Base-by-base conservation (phyloP, 2,113 vertebrate species). In the Rhabdomys dilectus region DNA sequence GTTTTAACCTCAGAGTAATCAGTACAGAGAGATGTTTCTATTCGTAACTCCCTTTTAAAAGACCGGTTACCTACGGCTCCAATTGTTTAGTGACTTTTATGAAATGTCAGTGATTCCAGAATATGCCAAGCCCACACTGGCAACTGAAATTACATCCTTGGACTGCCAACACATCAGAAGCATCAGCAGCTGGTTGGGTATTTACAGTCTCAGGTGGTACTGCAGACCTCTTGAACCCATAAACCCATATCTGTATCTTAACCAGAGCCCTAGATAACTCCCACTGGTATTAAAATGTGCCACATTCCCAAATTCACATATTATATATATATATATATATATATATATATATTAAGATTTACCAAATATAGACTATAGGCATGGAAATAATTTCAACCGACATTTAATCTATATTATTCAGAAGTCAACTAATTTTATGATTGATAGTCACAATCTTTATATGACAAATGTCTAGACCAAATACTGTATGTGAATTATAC, bases 401-500 rank as follows among this genome's bases (percentile, higher is more conserved):
- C 0, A 34, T 75, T 89, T 88, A 94, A 81, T 85, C 22, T 45
- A n/a, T 88, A 89, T 85, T 81, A 80, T 31, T 9, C 29, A 88
- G 62, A 31, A 45, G 36, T 82, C 45, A 80, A 85, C 97, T 88
- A 91, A 88, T 93, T 89, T 91, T 86, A 80, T 89, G 76, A 89
- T 95, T 94, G 45, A 89, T 77, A 70, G 51, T 11, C 36, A 72
- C 3, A 48, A 58, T 36, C 95, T 89, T 87, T 91, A 66, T 62
- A 48, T 76, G 80, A 6, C 39, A 62, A 24, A 2, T 76, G 24
- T 51, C 88, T 21, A 72, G n/a, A 42, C 58, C 58, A 91, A 93
- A 87, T 92, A 66, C 22, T 60, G 17, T 34, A 31, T 80, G 48
- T 96, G 13, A 51, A 45, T 94, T 80, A 42, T 87, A 17, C 31